phyloP scores from a whole-genome alignment of 2,888 invertebrate genomes.

The Spicauda simplicius region DNA sequence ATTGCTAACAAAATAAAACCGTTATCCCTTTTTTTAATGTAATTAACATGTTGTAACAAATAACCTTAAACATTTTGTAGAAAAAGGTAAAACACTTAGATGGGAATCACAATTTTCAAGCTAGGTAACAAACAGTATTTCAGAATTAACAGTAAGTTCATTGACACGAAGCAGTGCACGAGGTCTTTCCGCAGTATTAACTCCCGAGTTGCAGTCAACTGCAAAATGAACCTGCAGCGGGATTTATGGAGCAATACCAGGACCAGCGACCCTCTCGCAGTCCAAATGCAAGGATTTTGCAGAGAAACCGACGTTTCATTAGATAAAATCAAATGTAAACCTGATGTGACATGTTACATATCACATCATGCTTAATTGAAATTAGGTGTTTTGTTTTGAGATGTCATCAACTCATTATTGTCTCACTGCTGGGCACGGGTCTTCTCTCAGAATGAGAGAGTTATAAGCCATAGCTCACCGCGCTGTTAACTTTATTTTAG shows the following conservation, averaged over 20 bases:
- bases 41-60: too few species aligned
- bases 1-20: too few species aligned
- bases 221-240: constrained; percentile 6
- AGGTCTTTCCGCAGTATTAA: constrained; percentile 19
- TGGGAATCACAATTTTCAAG: not conserved
- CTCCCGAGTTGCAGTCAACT: constrained; percentile 8
- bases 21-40: too few species aligned
- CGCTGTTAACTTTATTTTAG: too few species aligned
- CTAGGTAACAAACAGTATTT: not conserved
- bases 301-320: not conserved
- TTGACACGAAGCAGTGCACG: constrained; percentile 2
- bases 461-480: too few species aligned
- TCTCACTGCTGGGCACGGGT: too few species aligned
- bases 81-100: not conserved
- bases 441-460: too few species aligned
- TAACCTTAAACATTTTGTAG: too few species aligned
- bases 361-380: too few species aligned
- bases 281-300: not conserved
- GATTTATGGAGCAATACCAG: constrained; percentile 4
- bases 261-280: constrained; percentile 14
- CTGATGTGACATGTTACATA: too few species aligned
- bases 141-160: not conserved
- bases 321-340: not conserved
- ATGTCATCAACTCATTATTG: too few species aligned
- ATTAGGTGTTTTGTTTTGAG: too few species aligned